These are phyloP conservation scores for Eudemis profundana DNA, from an alignment of 2,888 invertebrate species.

Conservation along the genomic window DNA sequence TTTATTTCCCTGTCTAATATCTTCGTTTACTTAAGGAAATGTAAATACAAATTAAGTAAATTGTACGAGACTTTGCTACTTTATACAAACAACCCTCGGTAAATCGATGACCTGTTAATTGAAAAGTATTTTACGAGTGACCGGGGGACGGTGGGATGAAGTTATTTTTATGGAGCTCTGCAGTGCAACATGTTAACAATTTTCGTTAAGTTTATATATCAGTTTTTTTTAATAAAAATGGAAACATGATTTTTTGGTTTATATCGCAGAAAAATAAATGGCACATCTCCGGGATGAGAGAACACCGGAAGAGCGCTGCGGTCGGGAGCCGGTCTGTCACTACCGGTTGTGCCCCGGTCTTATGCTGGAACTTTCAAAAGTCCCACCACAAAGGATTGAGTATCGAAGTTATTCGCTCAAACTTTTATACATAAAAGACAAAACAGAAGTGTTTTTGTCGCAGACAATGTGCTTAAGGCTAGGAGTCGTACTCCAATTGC, in stretches of 20 bases:
- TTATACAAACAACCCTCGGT: constrained; percentile 32
- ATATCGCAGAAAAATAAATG: constrained; percentile 61
- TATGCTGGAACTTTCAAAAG: constrained; percentile 69
- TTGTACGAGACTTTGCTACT: constrained; percentile 30
- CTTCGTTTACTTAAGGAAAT: constrained; percentile 39
- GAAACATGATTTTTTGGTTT: constrained; percentile 19
- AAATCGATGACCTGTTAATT: constrained; percentile 40
- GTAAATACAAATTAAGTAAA: constrained; percentile 42
- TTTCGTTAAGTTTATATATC: constrained; percentile 9
- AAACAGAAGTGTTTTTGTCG: constrained; percentile 63
- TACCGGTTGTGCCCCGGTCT: constrained; percentile 59
- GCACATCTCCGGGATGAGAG: constrained; percentile 57
- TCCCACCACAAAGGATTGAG: constrained; percentile 78
- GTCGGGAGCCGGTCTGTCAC: constrained; percentile 56
- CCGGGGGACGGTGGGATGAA: not conserved
- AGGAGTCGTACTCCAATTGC: constrained; percentile 6
- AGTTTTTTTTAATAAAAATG: not conserved
- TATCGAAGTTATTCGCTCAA: constrained; percentile 77
- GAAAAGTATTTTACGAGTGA: constrained; percentile 36
- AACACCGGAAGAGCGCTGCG: constrained; percentile 46
- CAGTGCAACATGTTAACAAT: not conserved
- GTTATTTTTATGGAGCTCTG: constrained; percentile 7
- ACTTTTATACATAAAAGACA: constrained; percentile 74
- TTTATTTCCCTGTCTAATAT: constrained; percentile 40
- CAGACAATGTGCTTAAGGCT: constrained; percentile 49